These are phyloP conservation scores for Caenorhabditis japonica DNA, from an alignment of 2,888 invertebrate genomes.

Conservation along the genomic window DNA sequence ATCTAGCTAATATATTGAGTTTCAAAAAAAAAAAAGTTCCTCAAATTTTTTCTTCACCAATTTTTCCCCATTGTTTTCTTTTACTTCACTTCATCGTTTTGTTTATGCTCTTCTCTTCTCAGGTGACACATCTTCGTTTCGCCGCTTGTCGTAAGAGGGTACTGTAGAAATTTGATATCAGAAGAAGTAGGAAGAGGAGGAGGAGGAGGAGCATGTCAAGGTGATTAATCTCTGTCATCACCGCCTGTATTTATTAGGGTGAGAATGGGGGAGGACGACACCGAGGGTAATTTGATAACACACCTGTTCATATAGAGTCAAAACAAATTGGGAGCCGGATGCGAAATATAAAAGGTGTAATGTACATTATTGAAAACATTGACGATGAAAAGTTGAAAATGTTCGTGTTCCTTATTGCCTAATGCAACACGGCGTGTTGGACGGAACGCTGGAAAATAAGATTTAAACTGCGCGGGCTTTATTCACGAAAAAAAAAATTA, in stretches of 20 bases:
- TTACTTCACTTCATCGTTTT: not conserved
- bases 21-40: too few relatives aligned
- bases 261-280: not conserved
- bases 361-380: too few relatives aligned
- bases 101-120: slow-evolving; percentile 3
- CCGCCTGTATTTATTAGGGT: slow-evolving; percentile 9
- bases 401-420: too few relatives aligned
- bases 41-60: not conserved
- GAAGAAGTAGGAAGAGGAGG: not conserved
- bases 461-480: too few relatives aligned
- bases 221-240: slow-evolving; percentile 27
- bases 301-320: slow-evolving; percentile 40
- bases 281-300: slow-evolving; percentile 38
- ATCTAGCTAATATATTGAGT: too few relatives aligned
- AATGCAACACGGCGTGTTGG: too few relatives aligned
- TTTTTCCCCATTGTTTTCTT: not conserved
- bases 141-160: too few relatives aligned
- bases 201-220: not conserved
- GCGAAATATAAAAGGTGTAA: too few relatives aligned
- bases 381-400: too few relatives aligned
- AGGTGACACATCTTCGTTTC: too few relatives aligned
- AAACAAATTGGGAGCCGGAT: slow-evolving; percentile 12
- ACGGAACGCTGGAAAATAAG: too few relatives aligned
- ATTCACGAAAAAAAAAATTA: too few relatives aligned
- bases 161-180: not conserved